Evolutionary conservation across 1,140 invertebrate species (phyloP).

Genomic region (Meloidogyne exigua): DNA sequence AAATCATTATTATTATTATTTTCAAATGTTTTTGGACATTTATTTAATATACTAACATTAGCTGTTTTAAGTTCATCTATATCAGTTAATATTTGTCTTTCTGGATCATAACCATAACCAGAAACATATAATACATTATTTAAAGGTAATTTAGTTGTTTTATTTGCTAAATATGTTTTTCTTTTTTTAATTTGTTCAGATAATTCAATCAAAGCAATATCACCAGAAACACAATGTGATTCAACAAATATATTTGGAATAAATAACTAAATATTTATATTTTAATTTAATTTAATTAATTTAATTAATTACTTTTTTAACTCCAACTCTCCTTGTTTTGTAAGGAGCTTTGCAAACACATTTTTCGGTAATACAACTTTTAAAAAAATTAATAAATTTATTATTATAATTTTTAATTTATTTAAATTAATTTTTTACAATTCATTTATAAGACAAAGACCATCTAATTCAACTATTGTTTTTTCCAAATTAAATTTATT

Average conservation of each 20-base stretch:
- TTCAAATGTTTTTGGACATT: conserved; percentile 8
- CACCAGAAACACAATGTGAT: neutral
- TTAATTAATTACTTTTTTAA: neutral
- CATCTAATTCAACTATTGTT: conserved; percentile 11
- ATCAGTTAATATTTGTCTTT: neutral
- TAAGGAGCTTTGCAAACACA: neutral
- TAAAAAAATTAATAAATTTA: neutral
- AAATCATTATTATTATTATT: neutral
- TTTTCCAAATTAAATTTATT: conserved; percentile 1
- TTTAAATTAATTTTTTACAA: neutral
- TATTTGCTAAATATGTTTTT: neutral
- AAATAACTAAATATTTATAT: neutral
- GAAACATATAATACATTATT: neutral
- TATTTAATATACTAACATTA: neutral
- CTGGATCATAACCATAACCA: conserved; percentile 17
- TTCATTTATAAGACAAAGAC: conserved; percentile 2
- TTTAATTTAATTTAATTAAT: neutral
- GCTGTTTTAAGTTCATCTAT: neutral
- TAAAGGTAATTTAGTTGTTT: neutral
- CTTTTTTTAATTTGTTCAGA: neutral
- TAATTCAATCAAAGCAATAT: conserved; percentile 12
- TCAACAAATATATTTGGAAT: conserved; percentile 14
- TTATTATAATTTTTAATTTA: too few species aligned
- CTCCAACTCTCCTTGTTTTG: neutral
- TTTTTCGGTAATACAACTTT: neutral